Evolutionary conservation across 1,140 invertebrate species (phyloP).

Genomic region (Cryptotermes secundus): DNA sequence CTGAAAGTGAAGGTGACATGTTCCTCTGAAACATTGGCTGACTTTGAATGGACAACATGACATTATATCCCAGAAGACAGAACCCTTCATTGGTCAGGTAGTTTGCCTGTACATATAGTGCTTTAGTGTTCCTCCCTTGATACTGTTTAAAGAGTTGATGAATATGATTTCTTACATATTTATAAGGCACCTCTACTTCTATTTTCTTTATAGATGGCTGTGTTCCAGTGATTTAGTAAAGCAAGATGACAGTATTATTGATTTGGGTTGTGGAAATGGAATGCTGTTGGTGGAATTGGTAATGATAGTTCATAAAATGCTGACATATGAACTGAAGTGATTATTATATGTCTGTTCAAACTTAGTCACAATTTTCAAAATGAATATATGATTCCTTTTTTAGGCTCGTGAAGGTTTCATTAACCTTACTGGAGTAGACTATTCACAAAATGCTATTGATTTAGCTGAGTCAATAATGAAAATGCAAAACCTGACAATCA

Average conservation of each 20-base stretch:
- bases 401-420: constrained; percentile 67
- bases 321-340: not conserved
- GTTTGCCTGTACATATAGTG: too few relatives aligned
- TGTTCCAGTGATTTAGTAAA: constrained; percentile 41
- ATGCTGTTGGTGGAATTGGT: constrained; percentile 76
- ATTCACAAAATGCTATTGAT: constrained; percentile 74
- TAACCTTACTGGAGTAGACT: constrained; percentile 80
- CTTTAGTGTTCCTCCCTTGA: too few relatives aligned
- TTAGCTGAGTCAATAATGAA: constrained; percentile 67
- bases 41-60: too few relatives aligned
- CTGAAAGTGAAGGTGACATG: too few relatives aligned
- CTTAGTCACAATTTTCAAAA: not conserved
- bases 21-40: too few relatives aligned
- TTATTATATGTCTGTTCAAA: not conserved
- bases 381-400: constrained; percentile 31
- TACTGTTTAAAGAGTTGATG: too few relatives aligned
- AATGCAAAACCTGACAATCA: constrained; percentile 49
- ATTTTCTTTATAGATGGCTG: constrained; percentile 44
- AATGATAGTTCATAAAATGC: constrained; percentile 24
- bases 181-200: not conserved
- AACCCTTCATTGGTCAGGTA: too few relatives aligned
- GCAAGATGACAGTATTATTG: constrained; percentile 57
- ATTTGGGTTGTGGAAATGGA: constrained; percentile 89
- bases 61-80: too few relatives aligned
- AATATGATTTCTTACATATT: too few relatives aligned